phyloP scores from a whole-genome alignment of 2,888 invertebrate species.

The Malthinus seriepunctatus region DNA sequence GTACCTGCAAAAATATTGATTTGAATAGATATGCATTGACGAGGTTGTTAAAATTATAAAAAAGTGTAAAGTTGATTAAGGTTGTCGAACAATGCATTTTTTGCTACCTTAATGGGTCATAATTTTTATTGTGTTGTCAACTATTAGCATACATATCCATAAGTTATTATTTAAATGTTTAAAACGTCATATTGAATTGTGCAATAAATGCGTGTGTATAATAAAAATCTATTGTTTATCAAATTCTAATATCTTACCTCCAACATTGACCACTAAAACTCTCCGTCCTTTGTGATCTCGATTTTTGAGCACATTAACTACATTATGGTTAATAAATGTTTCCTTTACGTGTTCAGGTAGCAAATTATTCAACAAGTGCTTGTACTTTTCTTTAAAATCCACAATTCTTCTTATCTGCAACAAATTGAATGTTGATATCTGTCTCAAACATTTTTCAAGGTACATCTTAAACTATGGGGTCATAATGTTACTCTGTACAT shows the following conservation, averaged over 20 bases:
- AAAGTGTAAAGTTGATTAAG: too few species aligned
- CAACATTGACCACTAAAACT: slow-evolving; percentile 73
- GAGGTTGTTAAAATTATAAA: too few species aligned
- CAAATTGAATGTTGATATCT: slow-evolving; percentile 25
- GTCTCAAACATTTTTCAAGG: too few species aligned
- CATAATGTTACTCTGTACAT: too few species aligned
- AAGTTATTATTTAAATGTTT: too few species aligned
- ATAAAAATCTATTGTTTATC: neutral
- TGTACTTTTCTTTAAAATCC: slow-evolving; percentile 74
- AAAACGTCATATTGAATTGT: too few species aligned
- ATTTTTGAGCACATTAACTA: slow-evolving; percentile 76
- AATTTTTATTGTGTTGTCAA: neutral
- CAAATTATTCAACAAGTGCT: slow-evolving; percentile 65
- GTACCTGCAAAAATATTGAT: slow-evolving; percentile 52
- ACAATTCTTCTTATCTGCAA: slow-evolving; percentile 76
- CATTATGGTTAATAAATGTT: slow-evolving; percentile 70
- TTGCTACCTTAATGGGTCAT: neutral
- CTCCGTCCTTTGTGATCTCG: slow-evolving; percentile 78
- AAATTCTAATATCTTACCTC: slow-evolving; percentile 58
- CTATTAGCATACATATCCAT: too few species aligned
- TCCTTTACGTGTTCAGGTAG: slow-evolving; percentile 69
- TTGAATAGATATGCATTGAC: too few species aligned
- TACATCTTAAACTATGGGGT: too few species aligned
- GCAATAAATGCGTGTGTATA: too few species aligned
- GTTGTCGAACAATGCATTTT: neutral